Evolutionary conservation across 2,113 vertebrate species (phyloP), one percentile per base, ranked within the genome.

Genomic region (Marcusenius ussheri): DNA sequence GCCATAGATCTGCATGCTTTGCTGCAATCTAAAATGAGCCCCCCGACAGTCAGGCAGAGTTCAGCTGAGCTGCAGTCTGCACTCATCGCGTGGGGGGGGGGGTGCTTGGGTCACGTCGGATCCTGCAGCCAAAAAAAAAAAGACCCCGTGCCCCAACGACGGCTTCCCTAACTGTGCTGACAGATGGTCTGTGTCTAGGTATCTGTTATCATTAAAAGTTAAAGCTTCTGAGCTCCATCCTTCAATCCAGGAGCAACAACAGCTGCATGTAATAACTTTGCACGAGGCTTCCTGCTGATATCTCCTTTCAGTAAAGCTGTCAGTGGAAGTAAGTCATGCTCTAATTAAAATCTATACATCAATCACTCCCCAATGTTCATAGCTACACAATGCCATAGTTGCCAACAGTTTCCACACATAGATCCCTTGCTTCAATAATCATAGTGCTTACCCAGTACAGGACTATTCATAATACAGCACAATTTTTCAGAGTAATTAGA

Each of bases 191-290:
- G 24, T 47, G 24, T 86, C 83, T 24, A 86, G 83, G 83, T 86
- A 86, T 86, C 83, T 27, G n/a, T 86, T 86, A 86, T 50, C 83
- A 86, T 86, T 86, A 50, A 86, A 86, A 86, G 83, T 47, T 86
- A 86, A 47, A 86, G 83, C 83, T 86, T 47, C 45, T 24, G 7
- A 27, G 24, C n/a, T 49, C 83, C 45, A 86, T 86, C 45, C 83
- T 86, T 86, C 45, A 86, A n/a, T 47, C 17, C 21, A 50, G 17
- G 74, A 42, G 10, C 83, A 86, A n/a, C 83, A n/a, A 47, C 46
- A 85, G 42, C 45, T 47, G 42, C 46, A 27, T 49, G 45, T 50
- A 85, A 85, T 85, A 85, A 85, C 42, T 42, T 46, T 4, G 83
- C 45, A 49, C 9, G 4, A 0, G 9, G 42, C 45, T 47, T 50